Evolutionary conservation across 2,888 invertebrate genomes (phyloP), one percentile per base, ranked within the genome.

Genomic region (Euplagia quadripunctaria): DNA sequence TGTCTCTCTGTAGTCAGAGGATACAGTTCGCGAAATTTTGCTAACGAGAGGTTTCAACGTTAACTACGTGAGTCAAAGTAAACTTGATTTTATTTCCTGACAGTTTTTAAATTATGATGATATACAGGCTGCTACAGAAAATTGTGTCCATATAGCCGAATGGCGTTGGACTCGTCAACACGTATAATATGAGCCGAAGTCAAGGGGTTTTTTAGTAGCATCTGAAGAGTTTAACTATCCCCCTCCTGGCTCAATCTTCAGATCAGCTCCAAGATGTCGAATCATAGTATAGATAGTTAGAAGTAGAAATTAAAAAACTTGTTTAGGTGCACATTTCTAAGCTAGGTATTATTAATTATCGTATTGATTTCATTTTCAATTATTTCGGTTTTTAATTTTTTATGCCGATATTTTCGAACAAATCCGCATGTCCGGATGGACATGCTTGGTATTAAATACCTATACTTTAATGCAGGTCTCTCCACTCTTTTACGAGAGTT

Each of bases 11-110:
- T n/a, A 31, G 31, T 1, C n/a, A 31, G 51, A 63, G 41, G 43
- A 64, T 12, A 14, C 14, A 41, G 6, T 43, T 52, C 16, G 52
- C 64, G 17, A 73, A 64, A 64, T 66, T 17, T 58, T 68, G 65
- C 72, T 82, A 80, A 81, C 82, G 81, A 83, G 80, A 61, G 79
- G 12, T 31, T 73, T 69, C 64, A 41, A 9, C 6, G 49, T 14
- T 69, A 73, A 64, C 11, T 43, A 52, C 69, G n/a, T 49, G 66
- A 61, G 51, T n/a, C 66, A 70, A 61, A 70, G 49, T 65, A 11
- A 43, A 58, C 46, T 52, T 68, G 64, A 49, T 46, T 64, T 7
- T 41, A 68, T 52, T 70, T 70, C 71, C 55, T 67, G 71, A 52
- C 16, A 31, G 3, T 63, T 31, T 31, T 71, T 46, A 4, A 17